Evolutionary conservation across 2,888 invertebrate genomes (phyloP).

Genomic region (Drosophila formosana): DNA sequence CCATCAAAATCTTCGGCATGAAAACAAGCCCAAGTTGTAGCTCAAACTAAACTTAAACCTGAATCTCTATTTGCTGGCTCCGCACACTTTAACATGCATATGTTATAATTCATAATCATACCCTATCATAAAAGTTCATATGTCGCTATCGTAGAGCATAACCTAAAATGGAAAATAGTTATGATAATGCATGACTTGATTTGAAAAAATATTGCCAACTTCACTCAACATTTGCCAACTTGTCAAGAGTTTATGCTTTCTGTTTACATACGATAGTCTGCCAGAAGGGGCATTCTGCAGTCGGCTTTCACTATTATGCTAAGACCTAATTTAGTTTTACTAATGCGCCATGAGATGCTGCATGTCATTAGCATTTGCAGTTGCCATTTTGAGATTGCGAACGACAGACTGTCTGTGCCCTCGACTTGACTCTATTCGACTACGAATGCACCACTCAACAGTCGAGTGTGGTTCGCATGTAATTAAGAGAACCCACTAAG

Average conservation of each 20-base stretch:
- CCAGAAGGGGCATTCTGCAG: background rate
- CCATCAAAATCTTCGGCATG: constrained; percentile 23
- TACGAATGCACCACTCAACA: constrained; percentile 2
- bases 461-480: constrained; percentile 16
- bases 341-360: constrained; percentile 22
- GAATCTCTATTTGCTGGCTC: background rate
- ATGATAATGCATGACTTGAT: background rate
- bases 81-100: constrained; percentile 11
- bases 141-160: too few species aligned
- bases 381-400: constrained; percentile 21
- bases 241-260: background rate
- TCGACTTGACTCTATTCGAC: constrained; percentile 6
- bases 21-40: constrained; percentile 3
- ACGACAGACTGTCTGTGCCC: constrained; percentile 8
- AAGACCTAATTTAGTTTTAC: constrained; percentile 14
- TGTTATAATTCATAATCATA: constrained; percentile 28
- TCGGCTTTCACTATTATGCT: background rate
- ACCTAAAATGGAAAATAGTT: background rate
- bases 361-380: constrained; percentile 38
- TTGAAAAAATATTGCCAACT: background rate
- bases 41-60: constrained; percentile 8
- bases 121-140: background rate
- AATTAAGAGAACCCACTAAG: constrained; percentile 16
- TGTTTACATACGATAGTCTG: background rate
- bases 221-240: background rate